Percentiles rank a stretch among this genome's conserved stretches.
Conservation (phyloP, 1,140 invertebrate species). For the Paralvinella palmiformis region DNA sequence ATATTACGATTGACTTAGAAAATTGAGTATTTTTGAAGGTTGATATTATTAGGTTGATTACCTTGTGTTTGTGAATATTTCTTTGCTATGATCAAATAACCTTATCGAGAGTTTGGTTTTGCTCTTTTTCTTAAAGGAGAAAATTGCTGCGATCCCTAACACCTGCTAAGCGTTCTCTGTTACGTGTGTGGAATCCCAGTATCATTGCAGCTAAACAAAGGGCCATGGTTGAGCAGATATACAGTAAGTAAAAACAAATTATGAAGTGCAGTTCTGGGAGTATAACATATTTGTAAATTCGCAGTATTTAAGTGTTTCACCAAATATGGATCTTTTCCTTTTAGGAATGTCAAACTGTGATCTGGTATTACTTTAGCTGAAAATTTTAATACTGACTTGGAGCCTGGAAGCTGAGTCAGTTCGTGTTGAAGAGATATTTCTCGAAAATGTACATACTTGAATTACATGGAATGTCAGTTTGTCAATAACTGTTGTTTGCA, state of each 20-base stretch:
- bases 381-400: neutral
- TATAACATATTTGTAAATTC: neutral
- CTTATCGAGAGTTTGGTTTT: too few species aligned
- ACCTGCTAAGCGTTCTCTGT: slow-evolving; percentile 27
- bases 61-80: too few species aligned
- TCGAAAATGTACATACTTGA: too few species aligned
- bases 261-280: neutral
- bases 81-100: too few species aligned
- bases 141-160: slow-evolving; percentile 31
- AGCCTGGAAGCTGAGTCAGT: neutral
- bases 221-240: slow-evolving; percentile 36
- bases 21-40: too few species aligned
- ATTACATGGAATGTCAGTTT: neutral
- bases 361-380: neutral
- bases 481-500: neutral
- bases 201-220: slow-evolving; percentile 40
- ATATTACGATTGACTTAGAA: too few species aligned
- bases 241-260: slow-evolving; percentile 27
- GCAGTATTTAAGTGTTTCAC: neutral
- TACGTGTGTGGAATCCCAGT: slow-evolving; percentile 44
- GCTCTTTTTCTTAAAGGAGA: too few species aligned
- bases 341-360: neutral
- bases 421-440: neutral
- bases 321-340: too few species aligned
- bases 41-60: too few species aligned